phyloP scores from a whole-genome alignment of 2,888 invertebrate genomes.

The Balanococcus diminutus region DNA sequence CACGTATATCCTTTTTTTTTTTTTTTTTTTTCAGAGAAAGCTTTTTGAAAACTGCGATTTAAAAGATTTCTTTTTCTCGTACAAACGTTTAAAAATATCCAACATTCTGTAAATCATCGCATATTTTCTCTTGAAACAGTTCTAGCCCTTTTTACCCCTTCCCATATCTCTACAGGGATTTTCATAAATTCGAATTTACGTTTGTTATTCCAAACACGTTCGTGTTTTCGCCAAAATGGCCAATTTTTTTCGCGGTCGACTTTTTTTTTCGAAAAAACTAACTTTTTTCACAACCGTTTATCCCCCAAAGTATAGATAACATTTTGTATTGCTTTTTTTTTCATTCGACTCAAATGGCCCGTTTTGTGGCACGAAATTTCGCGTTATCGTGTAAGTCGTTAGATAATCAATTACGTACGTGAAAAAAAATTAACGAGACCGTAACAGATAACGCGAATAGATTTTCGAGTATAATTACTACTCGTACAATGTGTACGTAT shows the following conservation, averaged over 20 bases:
- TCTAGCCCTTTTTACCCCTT: not conserved
- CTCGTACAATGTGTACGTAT: not conserved
- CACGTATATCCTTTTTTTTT: too few relatives aligned
- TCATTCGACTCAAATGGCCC: not conserved
- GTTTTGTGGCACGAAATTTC: slow-evolving; percentile 11
- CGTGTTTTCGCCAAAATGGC: not conserved
- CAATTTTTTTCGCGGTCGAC: not conserved
- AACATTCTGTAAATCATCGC: not conserved
- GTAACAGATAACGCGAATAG: slow-evolving; percentile 24
- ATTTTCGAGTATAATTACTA: slow-evolving; percentile 38
- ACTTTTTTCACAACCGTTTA: not conserved
- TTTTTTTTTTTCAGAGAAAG: too few relatives aligned
- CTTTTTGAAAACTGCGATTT: too few relatives aligned
- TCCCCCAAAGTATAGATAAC: not conserved
- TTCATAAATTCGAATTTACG: not conserved
- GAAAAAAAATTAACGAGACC: slow-evolving; percentile 28
- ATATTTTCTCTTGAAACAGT: not conserved
- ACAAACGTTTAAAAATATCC: too few relatives aligned
- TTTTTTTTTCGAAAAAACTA: not conserved
- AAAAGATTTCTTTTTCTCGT: too few relatives aligned
- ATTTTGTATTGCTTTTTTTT: not conserved
- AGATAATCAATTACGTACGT: slow-evolving; percentile 23
- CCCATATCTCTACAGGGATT: not conserved
- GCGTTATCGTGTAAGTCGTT: slow-evolving; percentile 5
- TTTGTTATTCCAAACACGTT: not conserved